Base-by-base conservation (phyloP, 2,113 vertebrate species). In the Oncorhynchus kisutch region DNA sequence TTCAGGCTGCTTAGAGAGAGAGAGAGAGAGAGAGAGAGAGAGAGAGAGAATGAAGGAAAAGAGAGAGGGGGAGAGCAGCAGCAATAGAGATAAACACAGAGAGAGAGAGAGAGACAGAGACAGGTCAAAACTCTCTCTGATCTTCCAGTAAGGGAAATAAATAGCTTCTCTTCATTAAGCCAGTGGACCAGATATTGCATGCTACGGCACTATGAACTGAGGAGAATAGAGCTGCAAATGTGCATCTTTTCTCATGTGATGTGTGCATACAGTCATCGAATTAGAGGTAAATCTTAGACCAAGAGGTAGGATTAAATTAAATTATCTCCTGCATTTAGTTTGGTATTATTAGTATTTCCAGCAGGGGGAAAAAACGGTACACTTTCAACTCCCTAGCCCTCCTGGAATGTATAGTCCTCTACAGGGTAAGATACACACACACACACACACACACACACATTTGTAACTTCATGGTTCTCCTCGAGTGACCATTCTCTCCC, bases 51-150 rank as follows among this genome's bases (percentile, higher is more conserved):
- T 60, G 70, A 62, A 45, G 70, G 70, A 70, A 65, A 74, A 78
- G 77, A 79, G 78, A 78, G 77, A 78, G 78, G 73, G 48, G 75
- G 76, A 83, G 62, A 59, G 82, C 81, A 72, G 76, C 74, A 87
- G 79, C 78, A 66, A 78, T 68, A 85, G 64, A 66, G 76, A 74
- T 22, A 34, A 31, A 57, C 48, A 74, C 14, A 39, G 5, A 54
- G 2, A 51, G 39, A 39, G 67, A 59, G 66, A 66, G 60, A 16
- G 57, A 51, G 70, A 78, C 81, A 84, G 65, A 81, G 83, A 79
- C 54, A 71, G 88, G 82, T 83, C 81, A 85, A 74, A 85, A 54
- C 73, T 45, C 71, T 69, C 75, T 86, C 70, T 83, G 85, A 86
- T 87, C 78, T 86, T 69, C 18, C 67, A 25, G 34, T 81, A 67